Conservation (phyloP, 2,113 vertebrate species). For the Mesembrinibis cayennensis region DNA sequence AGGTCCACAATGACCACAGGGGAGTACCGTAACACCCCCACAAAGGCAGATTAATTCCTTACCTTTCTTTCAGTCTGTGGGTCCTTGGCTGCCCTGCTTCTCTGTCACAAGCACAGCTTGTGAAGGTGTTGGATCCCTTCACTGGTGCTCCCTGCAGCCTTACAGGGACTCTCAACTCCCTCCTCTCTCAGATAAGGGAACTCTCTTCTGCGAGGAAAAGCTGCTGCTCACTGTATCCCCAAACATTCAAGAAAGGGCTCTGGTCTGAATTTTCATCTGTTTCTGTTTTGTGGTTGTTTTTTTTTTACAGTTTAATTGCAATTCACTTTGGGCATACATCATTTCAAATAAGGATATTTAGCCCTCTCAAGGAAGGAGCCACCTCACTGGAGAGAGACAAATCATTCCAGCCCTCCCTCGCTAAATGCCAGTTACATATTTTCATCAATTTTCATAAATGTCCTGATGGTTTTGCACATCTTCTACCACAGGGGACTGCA, state of each 20-base stretch:
- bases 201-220: not conserved
- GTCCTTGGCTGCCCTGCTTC: not conserved
- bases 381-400: not conserved
- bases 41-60: not conserved
- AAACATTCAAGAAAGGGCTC: not conserved
- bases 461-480: not conserved
- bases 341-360: not conserved
- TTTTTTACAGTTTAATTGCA: not conserved
- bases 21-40: rapidly evolving
- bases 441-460: not conserved
- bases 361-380: not conserved
- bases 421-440: not conserved
- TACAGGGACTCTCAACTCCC: not conserved
- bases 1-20: too few relatives aligned
- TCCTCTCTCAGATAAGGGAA: not conserved
- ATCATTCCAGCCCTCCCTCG: not conserved
- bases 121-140: not conserved
- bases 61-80: not conserved
- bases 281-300: not conserved
- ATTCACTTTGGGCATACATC: not conserved
- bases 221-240: not conserved
- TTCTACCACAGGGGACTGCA: not conserved
- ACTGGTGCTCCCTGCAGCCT: rapidly evolving
- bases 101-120: not conserved
- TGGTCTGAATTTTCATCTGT: not conserved